Evolutionary conservation across 2,888 invertebrate species (phyloP).

Genomic region (Drosophila recens): DNA sequence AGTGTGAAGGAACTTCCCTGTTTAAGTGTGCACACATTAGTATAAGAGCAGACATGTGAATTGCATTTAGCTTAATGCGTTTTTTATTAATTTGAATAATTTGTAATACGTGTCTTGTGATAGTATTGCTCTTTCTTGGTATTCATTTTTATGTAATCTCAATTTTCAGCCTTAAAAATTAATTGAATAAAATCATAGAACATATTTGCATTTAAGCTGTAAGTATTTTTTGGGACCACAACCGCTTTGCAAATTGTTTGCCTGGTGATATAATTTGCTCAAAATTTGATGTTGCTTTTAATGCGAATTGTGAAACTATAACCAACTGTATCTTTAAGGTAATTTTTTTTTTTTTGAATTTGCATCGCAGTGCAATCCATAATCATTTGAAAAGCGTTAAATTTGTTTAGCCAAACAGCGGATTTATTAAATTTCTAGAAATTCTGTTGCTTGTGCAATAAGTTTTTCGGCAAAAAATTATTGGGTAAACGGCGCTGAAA

Average conservation of each 20-base stretch:
- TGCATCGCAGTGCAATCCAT: not conserved
- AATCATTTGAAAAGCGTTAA: not conserved
- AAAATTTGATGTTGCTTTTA: not conserved
- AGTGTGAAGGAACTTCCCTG: slow-evolving; percentile 1
- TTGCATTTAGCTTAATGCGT: slow-evolving; percentile 7
- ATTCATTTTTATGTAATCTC: too few relatives aligned
- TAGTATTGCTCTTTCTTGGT: not conserved
- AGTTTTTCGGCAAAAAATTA: not conserved
- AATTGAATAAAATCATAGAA: not conserved
- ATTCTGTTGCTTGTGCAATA: too few relatives aligned
- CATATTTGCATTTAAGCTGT: not conserved
- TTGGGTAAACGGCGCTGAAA: too few relatives aligned
- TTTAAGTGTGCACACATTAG: not conserved
- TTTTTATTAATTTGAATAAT: not conserved
- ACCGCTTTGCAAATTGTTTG: slow-evolving; percentile 1
- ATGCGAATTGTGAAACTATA: not conserved
- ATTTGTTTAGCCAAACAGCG: too few relatives aligned
- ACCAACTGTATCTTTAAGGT: too few relatives aligned
- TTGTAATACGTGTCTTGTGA: not conserved
- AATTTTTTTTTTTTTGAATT: not conserved
- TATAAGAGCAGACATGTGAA: not conserved
- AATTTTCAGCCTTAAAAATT: not conserved
- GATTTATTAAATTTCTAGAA: too few relatives aligned
- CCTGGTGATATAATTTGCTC: not conserved
- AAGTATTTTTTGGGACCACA: not conserved